phyloP scores from a whole-genome alignment of 1,140 invertebrate species.

The Aphelinus atriplicis region DNA sequence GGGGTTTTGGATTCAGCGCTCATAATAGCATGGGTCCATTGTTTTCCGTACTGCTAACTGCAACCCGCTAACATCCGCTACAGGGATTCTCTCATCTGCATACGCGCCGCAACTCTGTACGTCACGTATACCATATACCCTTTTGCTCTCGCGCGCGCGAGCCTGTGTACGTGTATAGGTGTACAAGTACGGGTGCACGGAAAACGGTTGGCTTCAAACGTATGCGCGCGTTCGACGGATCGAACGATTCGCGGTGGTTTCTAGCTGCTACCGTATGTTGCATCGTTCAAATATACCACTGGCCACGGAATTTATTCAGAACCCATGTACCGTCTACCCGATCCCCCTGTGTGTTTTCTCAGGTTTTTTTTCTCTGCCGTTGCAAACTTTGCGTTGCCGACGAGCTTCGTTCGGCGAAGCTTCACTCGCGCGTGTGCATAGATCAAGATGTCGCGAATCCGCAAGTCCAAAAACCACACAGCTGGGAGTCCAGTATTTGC shows the following conservation, averaged over 20 bases:
- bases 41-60: conserved; percentile 57
- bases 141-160: conserved; percentile 6
- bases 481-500: not conserved
- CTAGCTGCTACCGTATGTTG: conserved; percentile 25
- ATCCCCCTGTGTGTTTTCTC: not conserved
- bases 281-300: too few species aligned
- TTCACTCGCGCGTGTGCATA: too few species aligned
- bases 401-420: too few species aligned
- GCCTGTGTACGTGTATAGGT: not conserved
- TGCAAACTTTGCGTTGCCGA: too few species aligned
- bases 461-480: conserved; percentile 25
- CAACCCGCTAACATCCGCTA: conserved; percentile 61
- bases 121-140: conserved; percentile 18
- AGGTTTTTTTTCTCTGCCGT: not conserved
- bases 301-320: too few species aligned
- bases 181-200: not conserved
- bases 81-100: conserved; percentile 60
- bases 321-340: not conserved
- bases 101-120: conserved; percentile 41
- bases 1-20: conserved; percentile 61
- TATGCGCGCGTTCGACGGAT: too few species aligned
- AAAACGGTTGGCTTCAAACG: not conserved
- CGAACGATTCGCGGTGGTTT: conserved; percentile 11
- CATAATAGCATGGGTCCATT: conserved; percentile 61
- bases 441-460: conserved; percentile 3